Percentiles rank a stretch among this genome's conserved stretches.
phyloP scores from a whole-genome alignment of 2,113 vertebrate species.

The Chionomys nivalis region DNA sequence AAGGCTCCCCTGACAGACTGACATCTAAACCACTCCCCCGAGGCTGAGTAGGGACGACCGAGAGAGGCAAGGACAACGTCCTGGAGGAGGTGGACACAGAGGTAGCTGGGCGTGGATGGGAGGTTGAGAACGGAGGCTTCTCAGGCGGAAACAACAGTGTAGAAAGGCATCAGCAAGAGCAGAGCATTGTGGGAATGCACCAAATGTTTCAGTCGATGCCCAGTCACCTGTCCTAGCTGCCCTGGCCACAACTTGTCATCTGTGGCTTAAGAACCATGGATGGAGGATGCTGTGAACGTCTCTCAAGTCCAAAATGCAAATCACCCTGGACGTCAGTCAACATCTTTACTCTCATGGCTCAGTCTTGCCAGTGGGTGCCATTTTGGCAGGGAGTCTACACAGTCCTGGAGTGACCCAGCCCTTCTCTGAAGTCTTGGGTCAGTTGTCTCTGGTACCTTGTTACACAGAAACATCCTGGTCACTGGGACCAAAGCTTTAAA shows the following conservation, averaged over 20 bases:
- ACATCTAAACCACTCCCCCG: not conserved
- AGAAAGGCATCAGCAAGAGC: not conserved
- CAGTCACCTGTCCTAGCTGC: not conserved
- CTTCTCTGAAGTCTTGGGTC: not conserved
- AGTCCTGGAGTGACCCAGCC: not conserved
- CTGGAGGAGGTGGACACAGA: not conserved
- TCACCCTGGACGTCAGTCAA: accelerated
- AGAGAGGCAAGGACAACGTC: not conserved
- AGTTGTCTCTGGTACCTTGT: not conserved
- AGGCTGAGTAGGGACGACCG: not conserved
- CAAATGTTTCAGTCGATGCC: not conserved
- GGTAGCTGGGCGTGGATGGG: not conserved
- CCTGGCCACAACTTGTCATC: too few relatives aligned
- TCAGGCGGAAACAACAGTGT: not conserved
- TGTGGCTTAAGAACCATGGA: not conserved
- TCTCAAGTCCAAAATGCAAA: not conserved
- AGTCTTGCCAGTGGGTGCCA: accelerated
- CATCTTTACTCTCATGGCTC: not conserved
- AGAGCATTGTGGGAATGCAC: not conserved
- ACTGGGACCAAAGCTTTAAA: too few relatives aligned
- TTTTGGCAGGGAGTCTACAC: not conserved
- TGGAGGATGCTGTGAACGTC: not conserved
- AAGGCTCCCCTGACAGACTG: not conserved
- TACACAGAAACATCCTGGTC: not conserved
- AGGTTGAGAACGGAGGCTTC: not conserved